Evolutionary conservation across 2,797 vertebrate species (phyloP), one percentile per base, ranked within the genome.

Genomic region (Oceanodroma leucorhoa): DNA sequence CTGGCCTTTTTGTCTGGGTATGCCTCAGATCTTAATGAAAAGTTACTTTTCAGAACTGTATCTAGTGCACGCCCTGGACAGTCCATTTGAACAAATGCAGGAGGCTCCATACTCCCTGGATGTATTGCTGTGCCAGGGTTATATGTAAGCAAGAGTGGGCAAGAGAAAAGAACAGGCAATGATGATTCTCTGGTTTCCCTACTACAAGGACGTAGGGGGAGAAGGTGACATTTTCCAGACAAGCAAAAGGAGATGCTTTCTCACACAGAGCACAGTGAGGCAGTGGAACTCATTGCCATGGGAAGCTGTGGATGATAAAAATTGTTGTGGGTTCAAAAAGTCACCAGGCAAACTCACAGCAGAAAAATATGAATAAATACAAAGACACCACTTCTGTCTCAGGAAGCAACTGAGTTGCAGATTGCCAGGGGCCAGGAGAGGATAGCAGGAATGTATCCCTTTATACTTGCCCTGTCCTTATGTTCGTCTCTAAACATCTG

Each of bases 401-500:
- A 53, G 87, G 61, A 75, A 61, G 50, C 10, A 55, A 53, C 40
- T 11, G 80, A 76, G 58, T 58, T 93, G 93, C 73, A 93, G 46
- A 82, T 62, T 73, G 58, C 66, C 88, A 77, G 70, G 76, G 62
- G 70, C 58, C 26, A 24, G 78, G 55, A 69, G 41, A 64, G 43
- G 66, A 66, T 11, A 90, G 66, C 2, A 1, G 77, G 67, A 84
- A 90, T 40, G 29, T 62, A 60, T 34, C 58, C 23, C 81, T 94
- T 79, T 38, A 36, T 64, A 73, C 78, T 83, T 2, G 2, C 21
- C 73, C 51, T 60, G 66, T 60, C 73, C 81, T 93, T 62, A 69
- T 14, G 23, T 77, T 92, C 62, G 23, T 89, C 54, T 91, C 75
- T 36, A 41, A 83, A 83, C 93, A 89, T 90, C 90, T 95, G 94